A percentile compares a stretch with the other conserved stretches of the same genome.
These are phyloP conservation scores for Lucifuga dentata DNA, from an alignment of 2,113 vertebrate species.

Conservation along the genomic window DNA sequence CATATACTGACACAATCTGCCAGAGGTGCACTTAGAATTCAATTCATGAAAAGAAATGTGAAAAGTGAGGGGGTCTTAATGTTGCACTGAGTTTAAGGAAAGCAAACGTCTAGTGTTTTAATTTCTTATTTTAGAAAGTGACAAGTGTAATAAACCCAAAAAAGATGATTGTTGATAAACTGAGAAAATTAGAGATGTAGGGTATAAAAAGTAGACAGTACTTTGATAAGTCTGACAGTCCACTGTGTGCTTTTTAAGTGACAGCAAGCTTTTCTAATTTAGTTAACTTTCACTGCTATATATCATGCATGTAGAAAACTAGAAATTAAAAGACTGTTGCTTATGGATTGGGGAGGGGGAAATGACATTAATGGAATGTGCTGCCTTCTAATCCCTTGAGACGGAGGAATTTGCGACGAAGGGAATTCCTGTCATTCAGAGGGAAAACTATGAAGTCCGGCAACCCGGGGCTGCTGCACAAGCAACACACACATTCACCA, in stretches of 20 bases:
- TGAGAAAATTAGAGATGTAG: neutral
- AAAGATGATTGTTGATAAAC: too few species aligned
- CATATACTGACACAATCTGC: conserved; percentile 61
- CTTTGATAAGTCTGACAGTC: too few species aligned
- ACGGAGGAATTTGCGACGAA: conserved; percentile 77
- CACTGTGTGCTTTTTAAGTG: too few species aligned
- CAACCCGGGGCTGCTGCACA: conserved; percentile 62
- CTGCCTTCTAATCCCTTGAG: conserved; percentile 76
- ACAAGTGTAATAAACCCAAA: neutral
- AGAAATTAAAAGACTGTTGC: conserved; percentile 59
- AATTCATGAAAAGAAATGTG: conserved; percentile 64
- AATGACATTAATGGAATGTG: conserved; percentile 80
- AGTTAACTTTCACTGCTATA: conserved; percentile 6
- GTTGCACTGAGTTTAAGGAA: conserved; percentile 25
- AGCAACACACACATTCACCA: conserved; percentile 43
- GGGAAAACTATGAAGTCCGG: conserved; percentile 68
- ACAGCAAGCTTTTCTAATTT: conserved; percentile 12
- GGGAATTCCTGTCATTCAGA: conserved; percentile 81
- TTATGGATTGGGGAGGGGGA: conserved; percentile 42
- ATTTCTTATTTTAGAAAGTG: conserved; percentile 1
- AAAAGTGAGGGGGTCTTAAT: conserved; percentile 50
- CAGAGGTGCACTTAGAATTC: conserved; percentile 64
- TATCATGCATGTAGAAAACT: conserved; percentile 17
- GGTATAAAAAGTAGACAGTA: too few species aligned
- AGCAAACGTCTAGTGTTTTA: neutral